These are phyloP conservation scores for Hypomecis atomaria DNA, from an alignment of 2,888 invertebrate species.

Conservation along the genomic window DNA sequence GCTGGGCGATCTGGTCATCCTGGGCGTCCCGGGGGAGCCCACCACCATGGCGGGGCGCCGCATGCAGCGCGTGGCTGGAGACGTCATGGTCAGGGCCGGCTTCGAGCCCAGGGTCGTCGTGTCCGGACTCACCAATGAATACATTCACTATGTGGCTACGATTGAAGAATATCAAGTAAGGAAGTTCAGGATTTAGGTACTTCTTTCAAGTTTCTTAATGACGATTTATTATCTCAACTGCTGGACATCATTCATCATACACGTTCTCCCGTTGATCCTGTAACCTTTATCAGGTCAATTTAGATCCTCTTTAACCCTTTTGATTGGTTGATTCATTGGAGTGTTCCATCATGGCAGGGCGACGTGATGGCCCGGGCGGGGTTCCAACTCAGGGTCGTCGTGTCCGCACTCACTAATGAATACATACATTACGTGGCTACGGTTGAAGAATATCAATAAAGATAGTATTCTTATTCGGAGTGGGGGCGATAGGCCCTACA, in stretches of 20 bases:
- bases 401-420: conserved; percentile 91
- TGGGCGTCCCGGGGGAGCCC: conserved; percentile 94
- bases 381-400: conserved; percentile 82
- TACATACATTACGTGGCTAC: conserved; percentile 94
- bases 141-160: conserved; percentile 92
- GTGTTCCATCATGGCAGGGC: conserved; percentile 94
- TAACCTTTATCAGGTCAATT: too few species aligned
- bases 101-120: conserved; percentile 85
- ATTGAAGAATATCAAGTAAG: conserved; percentile 90
- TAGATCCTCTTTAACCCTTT: too few species aligned
- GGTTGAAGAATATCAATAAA: conserved; percentile 90
- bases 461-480: too few species aligned
- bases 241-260: too few species aligned
- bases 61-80: conserved; percentile 75
- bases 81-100: conserved; percentile 68
- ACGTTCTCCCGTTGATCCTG: too few species aligned
- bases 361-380: conserved; percentile 70
- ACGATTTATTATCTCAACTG: too few species aligned
- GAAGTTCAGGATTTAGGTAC: too few species aligned
- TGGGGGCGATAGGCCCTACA: too few species aligned
- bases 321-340: too few species aligned
- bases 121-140: conserved; percentile 91
- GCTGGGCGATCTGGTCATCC: conserved; percentile 88
- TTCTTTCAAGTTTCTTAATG: too few species aligned
- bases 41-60: conserved; percentile 94